Base-by-base conservation (phyloP, 2,113 vertebrate species). In the Poecile atricapillus region DNA sequence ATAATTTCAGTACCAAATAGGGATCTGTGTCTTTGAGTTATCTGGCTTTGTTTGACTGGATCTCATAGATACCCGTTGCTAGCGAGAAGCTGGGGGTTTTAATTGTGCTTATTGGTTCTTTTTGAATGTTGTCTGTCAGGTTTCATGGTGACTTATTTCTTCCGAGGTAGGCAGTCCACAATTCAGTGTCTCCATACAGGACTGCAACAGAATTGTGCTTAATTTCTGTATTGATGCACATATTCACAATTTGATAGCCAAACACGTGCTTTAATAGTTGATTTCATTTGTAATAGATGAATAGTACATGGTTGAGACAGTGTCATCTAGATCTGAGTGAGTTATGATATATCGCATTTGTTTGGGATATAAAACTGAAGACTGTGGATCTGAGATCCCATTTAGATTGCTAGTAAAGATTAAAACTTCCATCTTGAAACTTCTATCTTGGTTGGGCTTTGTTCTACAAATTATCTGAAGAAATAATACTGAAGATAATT, bases 361-460 rank as follows among this genome's bases (percentile, higher is more conserved):
- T 77, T 87, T 80, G 39, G 58, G 27, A 25, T 80, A 52, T 85
- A 74, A 94, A 93, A 74, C 43, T 76, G 33, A 85, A 93, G 82
- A 52, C 78, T 39, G 28, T 46, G 62, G 62, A 74, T 91, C 81
- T 93, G 55, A 60, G 59, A 85, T 90, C 77, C 93, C 92, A 94
- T 95, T 97, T 93, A 93, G 95, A 95, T 95, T 74, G 37, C 90
- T 95, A 90, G 52, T 97, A 94, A 95, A 95, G 94, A 97, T 96
- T 90, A 83, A 93, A 90, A 74, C 63, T 63, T 91, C 70, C 39
- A 83, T 94, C 70, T 85, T 69, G 89, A 96, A 79, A 76, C 53
- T 89, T 87, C 81, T 87, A 22, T 83, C 77, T 95, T 91, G 68
- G 83, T 82, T 50, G 39, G 68, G 63, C 91, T 96, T 96, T 96